These are phyloP conservation scores for Acrobasis suavella DNA, from an alignment of 2,888 invertebrate genomes.

Conservation along the genomic window DNA sequence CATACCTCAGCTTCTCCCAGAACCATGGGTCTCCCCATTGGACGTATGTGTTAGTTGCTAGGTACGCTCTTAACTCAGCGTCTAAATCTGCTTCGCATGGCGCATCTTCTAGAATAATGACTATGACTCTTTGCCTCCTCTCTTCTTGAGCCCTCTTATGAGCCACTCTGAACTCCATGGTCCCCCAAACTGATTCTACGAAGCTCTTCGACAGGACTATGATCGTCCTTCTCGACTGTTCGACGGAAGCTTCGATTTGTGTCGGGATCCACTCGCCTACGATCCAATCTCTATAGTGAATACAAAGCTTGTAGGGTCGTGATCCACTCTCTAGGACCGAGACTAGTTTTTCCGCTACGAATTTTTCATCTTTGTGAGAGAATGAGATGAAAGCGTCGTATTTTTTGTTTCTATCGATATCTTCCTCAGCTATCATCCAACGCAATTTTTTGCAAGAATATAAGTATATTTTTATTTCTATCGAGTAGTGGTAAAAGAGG, in stretches of 20 bases:
- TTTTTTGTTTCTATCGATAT: slow-evolving; percentile 37
- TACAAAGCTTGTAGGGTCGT: slow-evolving; percentile 77
- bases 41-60: slow-evolving; percentile 90
- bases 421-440: slow-evolving; percentile 33
- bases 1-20: slow-evolving; percentile 88
- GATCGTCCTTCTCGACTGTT: slow-evolving; percentile 76
- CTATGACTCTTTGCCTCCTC: slow-evolving; percentile 86
- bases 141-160: slow-evolving; percentile 55
- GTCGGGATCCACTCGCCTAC: slow-evolving; percentile 88
- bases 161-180: slow-evolving; percentile 84
- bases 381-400: slow-evolving; percentile 93
- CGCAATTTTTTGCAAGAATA: slow-evolving; percentile 31
- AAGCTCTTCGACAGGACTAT: slow-evolving; percentile 43
- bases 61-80: slow-evolving; percentile 82
- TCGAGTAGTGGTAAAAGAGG: slow-evolving; percentile 33
- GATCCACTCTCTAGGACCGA: slow-evolving; percentile 84
- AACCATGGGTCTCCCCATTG: slow-evolving; percentile 92
- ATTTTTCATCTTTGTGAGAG: slow-evolving; percentile 88
- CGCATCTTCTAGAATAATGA: slow-evolving; percentile 85
- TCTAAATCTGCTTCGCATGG: slow-evolving; percentile 70
- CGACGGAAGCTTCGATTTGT: slow-evolving; percentile 87
- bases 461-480: slow-evolving; percentile 37
- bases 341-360: slow-evolving; percentile 85
- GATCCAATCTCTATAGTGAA: slow-evolving; percentile 89
- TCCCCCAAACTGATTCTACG: slow-evolving; percentile 79